phyloP scores from a whole-genome alignment of 2,113 vertebrate species.

The Puma concolor region DNA sequence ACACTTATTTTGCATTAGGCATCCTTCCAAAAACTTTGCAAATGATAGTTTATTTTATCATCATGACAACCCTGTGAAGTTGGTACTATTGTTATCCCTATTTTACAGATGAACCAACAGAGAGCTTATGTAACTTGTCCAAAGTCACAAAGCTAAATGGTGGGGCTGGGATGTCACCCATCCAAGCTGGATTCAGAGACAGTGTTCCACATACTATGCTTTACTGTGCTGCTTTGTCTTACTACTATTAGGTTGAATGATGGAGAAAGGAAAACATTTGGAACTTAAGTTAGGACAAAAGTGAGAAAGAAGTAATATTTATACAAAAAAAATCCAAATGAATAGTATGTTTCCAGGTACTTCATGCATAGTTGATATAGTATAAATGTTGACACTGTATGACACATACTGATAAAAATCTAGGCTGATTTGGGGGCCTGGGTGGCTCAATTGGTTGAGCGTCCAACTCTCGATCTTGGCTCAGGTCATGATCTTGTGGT shows the following conservation, averaged over 20 bases:
- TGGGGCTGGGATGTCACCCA: background rate
- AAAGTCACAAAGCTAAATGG: background rate
- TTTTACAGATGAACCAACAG: background rate
- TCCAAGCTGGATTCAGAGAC: background rate
- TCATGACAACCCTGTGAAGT: background rate
- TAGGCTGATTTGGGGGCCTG: background rate
- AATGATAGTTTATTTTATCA: background rate
- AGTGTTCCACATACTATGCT: background rate
- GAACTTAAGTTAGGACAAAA: background rate
- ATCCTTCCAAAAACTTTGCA: background rate
- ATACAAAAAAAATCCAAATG: constrained; percentile 3
- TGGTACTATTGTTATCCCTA: background rate
- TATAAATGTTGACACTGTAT: background rate
- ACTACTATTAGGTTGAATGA: background rate
- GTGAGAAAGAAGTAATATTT: background rate
- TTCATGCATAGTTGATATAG: background rate
- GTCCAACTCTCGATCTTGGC: too few relatives aligned
- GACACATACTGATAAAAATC: background rate
- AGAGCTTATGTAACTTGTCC: background rate
- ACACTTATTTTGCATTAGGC: background rate
- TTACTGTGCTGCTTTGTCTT: background rate
- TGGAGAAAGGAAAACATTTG: background rate
- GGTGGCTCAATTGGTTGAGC: too few relatives aligned
- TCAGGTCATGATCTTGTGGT: too few relatives aligned
- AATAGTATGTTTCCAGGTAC: background rate